Evolutionary conservation across 1,140 invertebrate species (phyloP).

Genomic region (Drosophila malerkotliana): DNA sequence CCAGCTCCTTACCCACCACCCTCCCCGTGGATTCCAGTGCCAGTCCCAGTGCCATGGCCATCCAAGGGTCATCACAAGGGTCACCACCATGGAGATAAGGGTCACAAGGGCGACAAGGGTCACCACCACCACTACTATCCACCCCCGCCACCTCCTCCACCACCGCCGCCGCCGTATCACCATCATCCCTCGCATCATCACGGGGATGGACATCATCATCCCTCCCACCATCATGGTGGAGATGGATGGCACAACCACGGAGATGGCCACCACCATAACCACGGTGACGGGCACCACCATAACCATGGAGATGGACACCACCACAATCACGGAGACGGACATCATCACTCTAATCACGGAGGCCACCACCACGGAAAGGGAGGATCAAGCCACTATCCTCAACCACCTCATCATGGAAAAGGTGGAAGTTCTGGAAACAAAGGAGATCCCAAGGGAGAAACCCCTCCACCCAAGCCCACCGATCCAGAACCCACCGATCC

Average conservation of each 20-base stretch:
- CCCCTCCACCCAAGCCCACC: neutral
- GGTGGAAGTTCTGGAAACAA: slow-evolving; percentile 1
- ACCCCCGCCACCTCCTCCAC: slow-evolving; percentile 1
- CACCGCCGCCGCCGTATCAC: neutral
- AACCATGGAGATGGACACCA: slow-evolving; percentile 1
- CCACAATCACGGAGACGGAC: slow-evolving; percentile 1
- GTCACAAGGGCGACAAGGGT: slow-evolving; percentile 39
- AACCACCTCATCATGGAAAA: neutral
- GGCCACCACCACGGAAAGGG: slow-evolving; percentile 1
- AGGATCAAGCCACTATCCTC: neutral
- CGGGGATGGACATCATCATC: slow-evolving; percentile 4
- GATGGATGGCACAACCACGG: slow-evolving; percentile 4
- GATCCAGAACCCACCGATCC: neutral
- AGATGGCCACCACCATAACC: slow-evolving; percentile 6
- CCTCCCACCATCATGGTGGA: slow-evolving; percentile 1
- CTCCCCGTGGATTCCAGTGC: slow-evolving; percentile 29
- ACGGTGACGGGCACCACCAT: neutral
- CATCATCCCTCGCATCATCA: neutral
- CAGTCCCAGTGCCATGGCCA: slow-evolving; percentile 45
- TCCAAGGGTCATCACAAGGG: slow-evolving; percentile 38
- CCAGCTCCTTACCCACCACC: slow-evolving; percentile 8
- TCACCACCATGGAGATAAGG: slow-evolving; percentile 21
- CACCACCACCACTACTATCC: slow-evolving; percentile 37
- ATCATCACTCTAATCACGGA: slow-evolving; percentile 6
- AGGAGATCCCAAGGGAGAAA: neutral